Base-by-base conservation (phyloP, 2,113 vertebrate species). In the Dipodomys spectabilis region DNA sequence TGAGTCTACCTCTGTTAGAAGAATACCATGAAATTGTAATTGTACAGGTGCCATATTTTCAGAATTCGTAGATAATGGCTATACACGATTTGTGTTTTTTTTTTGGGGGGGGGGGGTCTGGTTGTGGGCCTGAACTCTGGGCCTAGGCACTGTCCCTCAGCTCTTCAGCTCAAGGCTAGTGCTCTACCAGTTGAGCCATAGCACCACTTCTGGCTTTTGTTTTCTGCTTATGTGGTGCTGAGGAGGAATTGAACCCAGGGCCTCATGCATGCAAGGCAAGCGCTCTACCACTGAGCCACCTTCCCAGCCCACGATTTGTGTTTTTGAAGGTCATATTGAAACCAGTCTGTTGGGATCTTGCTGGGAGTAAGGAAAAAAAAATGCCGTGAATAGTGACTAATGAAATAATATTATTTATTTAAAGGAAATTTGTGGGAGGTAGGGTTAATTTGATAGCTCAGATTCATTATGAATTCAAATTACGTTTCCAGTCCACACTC, bases 361-460 rank as follows among this genome's bases (percentile, higher is more conserved):
- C 74, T 57, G 88, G 60, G 25, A 20, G 68, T 65, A 20, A 57
- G 19, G n/a, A 74, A 62, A 75, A 60, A 60, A 62, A 67, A 30
- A 60, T n/a, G 30, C 9, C 32, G 32, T 27, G 13, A 68, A 22
- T 3, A 60, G 60, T 75, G 62, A 75, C 27, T 75, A 68, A 82
- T 68, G 82, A 88, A 88, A 93, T 74, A 68, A 75, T 32, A 28
- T 68, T 93, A 67, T 22, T 45, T 67, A 27, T 82, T 75, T 69
- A 82, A 77, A 82, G 39, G 32, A 80, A 27, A 71, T 82, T 60
- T 82, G 71, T 27, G 82, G 69, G 60, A 75, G 60, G 32, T 64
- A 67, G 57, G 30, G 8, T 72, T 73, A 25, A 44, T 75, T 75
- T 65, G 22, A 35, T 10, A 49, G 68, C 6, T n/a, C 69, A 82